phyloP scores from a whole-genome alignment of 2,797 vertebrate species.

The Bradypodion pumilum region DNA sequence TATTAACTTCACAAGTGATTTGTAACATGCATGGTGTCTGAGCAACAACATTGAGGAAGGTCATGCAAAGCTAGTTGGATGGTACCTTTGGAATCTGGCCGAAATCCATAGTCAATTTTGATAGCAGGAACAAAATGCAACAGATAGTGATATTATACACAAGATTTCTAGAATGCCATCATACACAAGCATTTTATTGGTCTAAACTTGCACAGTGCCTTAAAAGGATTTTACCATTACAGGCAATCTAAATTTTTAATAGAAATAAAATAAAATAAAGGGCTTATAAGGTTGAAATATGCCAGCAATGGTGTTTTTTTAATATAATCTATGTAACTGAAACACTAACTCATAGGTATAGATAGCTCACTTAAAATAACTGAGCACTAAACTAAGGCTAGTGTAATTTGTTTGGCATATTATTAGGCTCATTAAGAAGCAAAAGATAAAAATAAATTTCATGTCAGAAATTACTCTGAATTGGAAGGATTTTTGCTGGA shows the following conservation, averaged over 20 bases:
- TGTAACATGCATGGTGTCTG: neutral
- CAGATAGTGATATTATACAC: neutral
- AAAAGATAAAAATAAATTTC: too few relatives aligned
- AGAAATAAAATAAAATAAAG: neutral
- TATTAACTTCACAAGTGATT: neutral
- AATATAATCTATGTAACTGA: neutral
- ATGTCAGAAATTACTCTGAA: too few relatives aligned
- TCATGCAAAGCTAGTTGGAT: neutral
- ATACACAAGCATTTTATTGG: neutral
- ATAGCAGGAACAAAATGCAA: neutral
- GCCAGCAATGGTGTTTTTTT: neutral
- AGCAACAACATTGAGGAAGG: neutral
- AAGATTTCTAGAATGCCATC: neutral
- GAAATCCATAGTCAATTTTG: neutral
- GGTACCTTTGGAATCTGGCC: neutral
- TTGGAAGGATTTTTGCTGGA: too few relatives aligned
- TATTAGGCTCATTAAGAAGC: too few relatives aligned
- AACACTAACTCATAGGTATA: neutral
- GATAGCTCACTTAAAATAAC: neutral
- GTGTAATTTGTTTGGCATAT: neutral
- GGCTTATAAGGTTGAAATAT: neutral
- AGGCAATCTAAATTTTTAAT: too few relatives aligned
- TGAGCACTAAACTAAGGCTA: neutral
- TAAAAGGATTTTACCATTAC: too few relatives aligned
- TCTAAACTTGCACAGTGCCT: too few relatives aligned